Conservation (phyloP, 2,888 invertebrate species). For the Octonoba sinensis region DNA sequence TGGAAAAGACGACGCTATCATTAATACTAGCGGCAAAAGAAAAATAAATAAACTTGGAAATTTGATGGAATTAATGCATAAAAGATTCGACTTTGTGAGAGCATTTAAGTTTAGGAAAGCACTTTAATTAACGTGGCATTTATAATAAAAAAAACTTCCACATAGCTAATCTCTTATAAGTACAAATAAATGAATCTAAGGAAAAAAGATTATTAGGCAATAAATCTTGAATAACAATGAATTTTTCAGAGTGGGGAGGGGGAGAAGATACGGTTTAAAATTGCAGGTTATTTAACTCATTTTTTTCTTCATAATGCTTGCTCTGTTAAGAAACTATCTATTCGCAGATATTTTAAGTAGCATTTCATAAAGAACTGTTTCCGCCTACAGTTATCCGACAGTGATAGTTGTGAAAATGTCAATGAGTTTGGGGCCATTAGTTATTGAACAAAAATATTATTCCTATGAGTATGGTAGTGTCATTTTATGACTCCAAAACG, state of each 20-base stretch:
- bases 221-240: background rate
- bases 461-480: too few relatives aligned
- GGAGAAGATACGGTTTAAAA: slow-evolving; percentile 10
- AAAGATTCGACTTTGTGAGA: slow-evolving; percentile 11
- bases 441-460: too few relatives aligned
- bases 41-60: slow-evolving; percentile 43
- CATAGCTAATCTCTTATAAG: slow-evolving; percentile 19
- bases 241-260: slow-evolving; percentile 15
- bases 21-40: slow-evolving; percentile 14
- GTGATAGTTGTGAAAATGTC: too few relatives aligned
- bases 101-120: slow-evolving; percentile 23
- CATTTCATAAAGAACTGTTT: too few relatives aligned
- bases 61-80: slow-evolving; percentile 42
- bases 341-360: too few relatives aligned
- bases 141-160: slow-evolving; percentile 32
- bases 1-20: slow-evolving; percentile 14
- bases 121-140: slow-evolving; percentile 39
- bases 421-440: too few relatives aligned
- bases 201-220: slow-evolving; percentile 39
- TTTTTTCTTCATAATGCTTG: too few relatives aligned
- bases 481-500: too few relatives aligned
- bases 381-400: too few relatives aligned
- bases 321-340: too few relatives aligned
- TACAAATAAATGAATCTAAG: slow-evolving; percentile 26
- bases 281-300: background rate